Evolutionary conservation across 1,140 invertebrate species (phyloP), one percentile per base, ranked within the genome.

Genomic region (Teleogryllus occipitalis): DNA sequence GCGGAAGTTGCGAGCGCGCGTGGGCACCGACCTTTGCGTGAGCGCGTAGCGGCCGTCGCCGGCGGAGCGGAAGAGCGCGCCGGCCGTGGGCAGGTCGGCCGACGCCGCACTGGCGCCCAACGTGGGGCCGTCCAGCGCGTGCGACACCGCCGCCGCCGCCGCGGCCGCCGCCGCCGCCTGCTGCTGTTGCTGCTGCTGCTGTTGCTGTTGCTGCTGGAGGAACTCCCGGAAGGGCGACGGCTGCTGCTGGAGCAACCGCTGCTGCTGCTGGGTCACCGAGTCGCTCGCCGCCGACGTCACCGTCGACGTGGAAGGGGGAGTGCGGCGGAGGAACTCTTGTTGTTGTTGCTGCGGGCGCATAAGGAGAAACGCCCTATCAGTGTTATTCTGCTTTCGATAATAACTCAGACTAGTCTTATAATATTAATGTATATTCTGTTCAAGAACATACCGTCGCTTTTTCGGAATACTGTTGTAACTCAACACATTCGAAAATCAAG

Each of bases 271-370:
- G 72, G n/a, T 8, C 78, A 73, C 78, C 81, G 77, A 90, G 84
- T 82, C 90, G 89, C 22, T 73, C 2, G 8, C 46, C 7, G 74
- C 4, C 74, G 15, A 22, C 74, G 15, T 8, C 74, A 22, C 22
- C 27, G 27, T 39, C 27, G 27, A 39, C 54, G 54, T 65, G 54
- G 54, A 10, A 65, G 54, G 54, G 2, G 54, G 54, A 1, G 54
- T 65, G 54, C 54, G 54, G 54, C 54, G 54, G 54, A 65, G 54
- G 18, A 65, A 21, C 21, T 75, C 21, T 21, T 75, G 74, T 7
- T 75, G 74, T 21, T 75, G 74, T 7, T 75, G 74, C 74, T 75
- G 74, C 74, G 0, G 74, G 21, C 10, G 7, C 2, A 21, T 2
- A 27, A 21, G 21, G 6, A 75, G 21, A 27, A 12, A 27, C 46